A percentile compares a stretch with the other conserved stretches of the same genome.
Conservation (phyloP, 2,888 invertebrate species). For the Congeria kusceri region DNA sequence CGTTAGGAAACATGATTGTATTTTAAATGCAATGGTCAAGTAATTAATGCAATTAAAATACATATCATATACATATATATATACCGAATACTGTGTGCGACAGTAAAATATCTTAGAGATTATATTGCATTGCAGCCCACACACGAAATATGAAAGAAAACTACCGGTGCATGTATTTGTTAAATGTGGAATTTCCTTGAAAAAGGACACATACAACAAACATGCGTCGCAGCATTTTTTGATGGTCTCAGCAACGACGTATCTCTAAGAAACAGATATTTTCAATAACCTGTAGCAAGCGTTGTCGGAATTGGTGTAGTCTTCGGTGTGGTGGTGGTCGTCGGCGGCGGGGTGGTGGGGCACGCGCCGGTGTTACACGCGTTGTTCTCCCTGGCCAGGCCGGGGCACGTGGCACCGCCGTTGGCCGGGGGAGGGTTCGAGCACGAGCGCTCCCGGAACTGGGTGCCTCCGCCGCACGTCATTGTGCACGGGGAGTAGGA, state of each 20-base stretch:
- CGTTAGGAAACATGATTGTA: not conserved
- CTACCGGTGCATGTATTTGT: too few species aligned
- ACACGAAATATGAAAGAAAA: too few species aligned
- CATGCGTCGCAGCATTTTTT: too few species aligned
- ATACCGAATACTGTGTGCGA: too few species aligned
- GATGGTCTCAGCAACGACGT: too few species aligned
- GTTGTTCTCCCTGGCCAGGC: conserved; percentile 62
- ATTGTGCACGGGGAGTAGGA: conserved; percentile 74
- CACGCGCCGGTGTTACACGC: conserved; percentile 71
- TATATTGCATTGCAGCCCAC: too few species aligned
- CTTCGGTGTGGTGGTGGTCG: conserved; percentile 40
- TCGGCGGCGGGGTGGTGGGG: conserved; percentile 70
- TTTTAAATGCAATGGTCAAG: not conserved
- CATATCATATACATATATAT: not conserved
- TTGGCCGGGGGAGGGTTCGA: conserved; percentile 76
- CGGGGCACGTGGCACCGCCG: conserved; percentile 72
- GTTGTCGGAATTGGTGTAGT: conserved; percentile 52
- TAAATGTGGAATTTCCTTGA: too few species aligned
- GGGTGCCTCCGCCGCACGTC: conserved; percentile 75
- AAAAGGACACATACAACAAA: too few species aligned
- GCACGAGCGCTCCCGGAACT: conserved; percentile 73
- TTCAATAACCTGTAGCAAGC: conserved; percentile 60
- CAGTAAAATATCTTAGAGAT: too few species aligned
- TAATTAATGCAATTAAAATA: not conserved
- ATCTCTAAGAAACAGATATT: too few species aligned